A percentile compares a stretch with the other conserved stretches of the same genome.
Evolutionary conservation across 2,888 invertebrate species (phyloP).

Genomic region (Drosophila mettleri): DNA sequence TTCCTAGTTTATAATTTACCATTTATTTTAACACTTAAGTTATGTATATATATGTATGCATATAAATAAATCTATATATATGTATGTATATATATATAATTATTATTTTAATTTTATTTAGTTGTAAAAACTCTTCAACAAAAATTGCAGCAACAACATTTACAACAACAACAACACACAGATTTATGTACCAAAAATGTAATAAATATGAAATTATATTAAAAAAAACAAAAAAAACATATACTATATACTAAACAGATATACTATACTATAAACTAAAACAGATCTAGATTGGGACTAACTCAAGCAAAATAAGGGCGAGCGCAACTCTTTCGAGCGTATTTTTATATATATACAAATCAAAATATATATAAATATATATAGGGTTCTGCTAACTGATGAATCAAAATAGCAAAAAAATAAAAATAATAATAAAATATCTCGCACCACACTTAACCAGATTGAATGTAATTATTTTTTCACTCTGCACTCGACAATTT

Average conservation of each 20-base stretch:
- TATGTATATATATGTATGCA: conserved; percentile 53
- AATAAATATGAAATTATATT: conserved; percentile 82
- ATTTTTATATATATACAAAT: conserved; percentile 65
- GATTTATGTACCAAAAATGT: conserved; percentile 84
- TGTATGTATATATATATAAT: conserved; percentile 41
- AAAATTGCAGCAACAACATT: conserved; percentile 39
- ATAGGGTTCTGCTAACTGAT: conserved; percentile 7
- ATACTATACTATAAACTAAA: conserved; percentile 24
- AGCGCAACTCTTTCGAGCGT: conserved; percentile 31
- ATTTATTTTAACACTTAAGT: conserved; percentile 52
- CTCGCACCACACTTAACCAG: conserved; percentile 28
- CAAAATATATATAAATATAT: conserved; percentile 31
- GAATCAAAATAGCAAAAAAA: conserved; percentile 1
- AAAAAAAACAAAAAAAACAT: conserved; percentile 51
- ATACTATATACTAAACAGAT: conserved; percentile 30
- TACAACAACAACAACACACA: conserved; percentile 51
- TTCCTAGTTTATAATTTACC: conserved; percentile 52
- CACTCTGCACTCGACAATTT: conserved; percentile 41
- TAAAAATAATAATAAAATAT: conserved; percentile 15
- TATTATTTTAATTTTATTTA: conserved; percentile 64
- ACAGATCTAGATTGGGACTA: conserved; percentile 31
- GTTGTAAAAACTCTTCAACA: conserved; percentile 56
- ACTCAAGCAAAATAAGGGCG: conserved; percentile 35
- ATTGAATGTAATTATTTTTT: conserved; percentile 47
- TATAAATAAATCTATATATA: conserved; percentile 42